Evolutionary conservation across 2,888 invertebrate species (phyloP), one percentile per base, ranked within the genome.

Genomic region (Linyphia triangularis): DNA sequence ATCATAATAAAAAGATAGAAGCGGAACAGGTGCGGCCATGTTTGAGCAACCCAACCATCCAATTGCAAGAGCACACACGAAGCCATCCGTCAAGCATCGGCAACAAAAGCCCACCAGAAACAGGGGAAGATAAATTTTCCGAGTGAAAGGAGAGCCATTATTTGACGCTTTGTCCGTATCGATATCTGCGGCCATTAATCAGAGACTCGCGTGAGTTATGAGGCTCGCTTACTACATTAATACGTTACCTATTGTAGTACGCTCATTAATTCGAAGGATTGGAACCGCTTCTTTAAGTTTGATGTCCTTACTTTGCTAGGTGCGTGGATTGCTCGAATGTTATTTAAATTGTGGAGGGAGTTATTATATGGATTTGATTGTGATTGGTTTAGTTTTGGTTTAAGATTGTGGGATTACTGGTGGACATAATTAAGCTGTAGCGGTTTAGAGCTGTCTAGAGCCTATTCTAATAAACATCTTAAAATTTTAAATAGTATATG

Each of bases 121-220:
- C 57, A 61, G 33, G 59, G 57, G 37, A 13, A 67, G 82, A 70
- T 82, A 63, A 70, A 82, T 82, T 82, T 82, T 82, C 82, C 82
- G 61, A 82, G 40, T 82, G 82, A 82, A 82, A 82, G 72, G 82
- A 59, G 37, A 72, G 63, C 72, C 82, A 72, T 82, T 82, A 82
- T 82, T 82, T 57, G 82, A 51, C 61, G 82, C 82, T 70, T 82
- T 82, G 82, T 82, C 82, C 70, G 51, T 82, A 82, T 82, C 82
- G 82, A 82, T 82, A 82, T 70, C 82, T 61, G 3, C 10, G 28
- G 19, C 43, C 82, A 82, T 82, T 82, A 72, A 82, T 82, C 72
- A 82, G 40, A 37, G 24, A 28, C 40, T 82, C 26, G 43, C 82
- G 82, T 82, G 82, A 82, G 82, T 72, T 82, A 82, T 82, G 72